phyloP scores from a whole-genome alignment of 2,888 invertebrate species.

The Baccha elongata region DNA sequence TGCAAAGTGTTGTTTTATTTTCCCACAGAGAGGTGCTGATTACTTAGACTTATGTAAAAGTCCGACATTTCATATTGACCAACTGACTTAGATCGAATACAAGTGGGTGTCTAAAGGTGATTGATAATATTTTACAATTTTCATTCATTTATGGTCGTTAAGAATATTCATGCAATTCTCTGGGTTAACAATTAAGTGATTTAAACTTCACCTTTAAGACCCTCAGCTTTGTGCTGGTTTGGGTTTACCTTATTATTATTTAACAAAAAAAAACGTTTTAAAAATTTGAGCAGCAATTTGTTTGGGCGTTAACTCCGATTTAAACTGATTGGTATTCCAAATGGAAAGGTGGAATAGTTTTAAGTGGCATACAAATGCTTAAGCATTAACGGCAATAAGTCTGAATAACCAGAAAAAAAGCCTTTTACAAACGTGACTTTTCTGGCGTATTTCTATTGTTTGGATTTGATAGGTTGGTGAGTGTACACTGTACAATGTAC shows the following conservation, averaged over 20 bases:
- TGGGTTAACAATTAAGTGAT: not conserved
- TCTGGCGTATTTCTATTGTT: constrained; percentile 17
- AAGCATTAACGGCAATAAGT: constrained; percentile 28
- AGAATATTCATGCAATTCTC: not conserved
- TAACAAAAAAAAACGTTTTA: not conserved
- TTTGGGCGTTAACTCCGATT: constrained; percentile 51
- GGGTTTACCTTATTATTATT: not conserved
- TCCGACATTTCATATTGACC: constrained; percentile 5
- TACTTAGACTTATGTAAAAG: no score
- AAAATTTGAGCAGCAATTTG: constrained; percentile 33
- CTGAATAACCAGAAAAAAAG: constrained; percentile 3
- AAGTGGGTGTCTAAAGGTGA: constrained; percentile 28
- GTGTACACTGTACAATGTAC: not conserved
- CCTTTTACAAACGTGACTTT: constrained; percentile 45
- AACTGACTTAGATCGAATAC: constrained; percentile 13
- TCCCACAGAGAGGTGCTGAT: constrained; percentile 34
- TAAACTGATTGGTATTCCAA: constrained; percentile 57
- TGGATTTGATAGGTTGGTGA: not conserved
- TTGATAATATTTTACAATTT: constrained; percentile 1
- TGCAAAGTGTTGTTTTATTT: constrained; percentile 28
- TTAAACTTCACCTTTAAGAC: constrained; percentile 3
- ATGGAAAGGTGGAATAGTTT: constrained; percentile 47
- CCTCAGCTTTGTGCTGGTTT: not conserved
- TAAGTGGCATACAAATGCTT: constrained; percentile 35
- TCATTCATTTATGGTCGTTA: constrained; percentile 11